Conservation (phyloP, 53 echinoderm and acorn worm genomes). For the Henricia sp. region DNA sequence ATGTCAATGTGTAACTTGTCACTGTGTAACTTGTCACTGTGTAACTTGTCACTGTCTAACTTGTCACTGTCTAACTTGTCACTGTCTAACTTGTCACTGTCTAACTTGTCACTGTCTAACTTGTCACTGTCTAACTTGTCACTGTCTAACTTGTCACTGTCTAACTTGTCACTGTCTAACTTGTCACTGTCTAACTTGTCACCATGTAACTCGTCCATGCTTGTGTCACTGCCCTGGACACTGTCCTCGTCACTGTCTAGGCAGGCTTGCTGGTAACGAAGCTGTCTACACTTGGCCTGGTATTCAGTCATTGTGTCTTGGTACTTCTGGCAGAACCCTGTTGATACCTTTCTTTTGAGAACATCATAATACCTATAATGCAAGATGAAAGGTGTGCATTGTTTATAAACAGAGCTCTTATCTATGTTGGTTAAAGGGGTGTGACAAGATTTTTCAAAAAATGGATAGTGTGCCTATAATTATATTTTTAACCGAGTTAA, state of each 20-base stretch:
- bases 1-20: background rate
- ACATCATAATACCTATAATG: conserved; percentile 58
- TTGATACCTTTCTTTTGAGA: conserved; percentile 14
- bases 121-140: background rate
- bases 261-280: conserved; percentile 56
- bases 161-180: too few species aligned
- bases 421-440: background rate
- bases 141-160: background rate
- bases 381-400: background rate
- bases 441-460: too few species aligned
- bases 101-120: background rate
- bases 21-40: too few species aligned
- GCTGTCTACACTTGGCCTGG: conserved; percentile 58
- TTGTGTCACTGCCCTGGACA: background rate
- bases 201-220: background rate
- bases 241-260: conserved; percentile 30
- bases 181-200: background rate
- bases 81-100: background rate
- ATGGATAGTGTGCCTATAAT: too few species aligned
- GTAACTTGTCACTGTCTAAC: too few species aligned
- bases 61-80: too few species aligned
- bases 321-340: conserved; percentile 25
- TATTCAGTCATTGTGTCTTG: conserved; percentile 58
- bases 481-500: background rate
- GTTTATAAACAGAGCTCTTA: background rate